These are phyloP conservation scores for Tachypleus tridentatus DNA, from an alignment of 1,140 invertebrate genomes.

Conservation along the genomic window DNA sequence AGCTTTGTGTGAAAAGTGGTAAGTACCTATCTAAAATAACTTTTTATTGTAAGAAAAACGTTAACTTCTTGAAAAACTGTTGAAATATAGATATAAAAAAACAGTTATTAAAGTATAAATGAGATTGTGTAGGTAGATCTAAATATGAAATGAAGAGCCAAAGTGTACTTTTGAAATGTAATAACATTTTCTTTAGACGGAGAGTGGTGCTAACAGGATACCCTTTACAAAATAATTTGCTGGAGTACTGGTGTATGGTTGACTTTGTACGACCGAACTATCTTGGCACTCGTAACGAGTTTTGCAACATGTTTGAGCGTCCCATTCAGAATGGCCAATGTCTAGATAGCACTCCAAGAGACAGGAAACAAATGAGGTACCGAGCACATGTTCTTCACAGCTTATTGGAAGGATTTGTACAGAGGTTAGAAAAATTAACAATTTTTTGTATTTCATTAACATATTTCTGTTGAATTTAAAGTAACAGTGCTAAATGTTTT, in stretches of 20 bases:
- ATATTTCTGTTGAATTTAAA: no score
- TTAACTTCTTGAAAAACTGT: no score
- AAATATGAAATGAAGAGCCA: no score
- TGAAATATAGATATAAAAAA: no score
- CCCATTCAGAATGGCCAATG: constrained; percentile 92
- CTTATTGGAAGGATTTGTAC: constrained; percentile 80
- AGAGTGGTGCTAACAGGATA: constrained; percentile 87
- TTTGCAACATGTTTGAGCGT: constrained; percentile 89
- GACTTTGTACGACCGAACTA: constrained; percentile 86
- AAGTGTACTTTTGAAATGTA: no score
- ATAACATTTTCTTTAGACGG: constrained; percentile 41
- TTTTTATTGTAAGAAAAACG: no score
- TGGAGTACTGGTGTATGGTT: constrained; percentile 95
- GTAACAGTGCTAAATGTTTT: no score
- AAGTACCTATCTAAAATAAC: no score
- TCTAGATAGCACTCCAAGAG: constrained; percentile 78
- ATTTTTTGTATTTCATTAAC: no score
- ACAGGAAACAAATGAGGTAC: constrained; percentile 78
- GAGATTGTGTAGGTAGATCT: no score
- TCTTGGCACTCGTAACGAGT: constrained; percentile 81
- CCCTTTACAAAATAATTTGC: constrained; percentile 89
- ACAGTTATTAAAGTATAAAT: no score
- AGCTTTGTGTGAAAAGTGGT: no score
- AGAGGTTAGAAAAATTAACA: constrained; percentile 39
- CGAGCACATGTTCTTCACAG: constrained; percentile 81